phyloP scores from a whole-genome alignment of 2,797 vertebrate genomes.

The Oreochromis mossambicus region DNA sequence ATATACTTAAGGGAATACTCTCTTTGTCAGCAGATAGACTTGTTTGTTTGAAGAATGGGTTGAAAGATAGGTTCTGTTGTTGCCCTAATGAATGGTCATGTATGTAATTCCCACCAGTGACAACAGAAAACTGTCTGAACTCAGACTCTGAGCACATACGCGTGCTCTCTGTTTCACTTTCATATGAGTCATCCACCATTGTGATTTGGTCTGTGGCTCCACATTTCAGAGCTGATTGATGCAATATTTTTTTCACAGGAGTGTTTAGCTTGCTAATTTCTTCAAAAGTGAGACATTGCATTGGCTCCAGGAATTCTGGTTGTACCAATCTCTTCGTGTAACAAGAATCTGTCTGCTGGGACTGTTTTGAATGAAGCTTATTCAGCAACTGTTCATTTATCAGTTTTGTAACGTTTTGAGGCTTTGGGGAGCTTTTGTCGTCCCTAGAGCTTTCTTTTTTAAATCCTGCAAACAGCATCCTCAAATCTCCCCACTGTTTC shows the following conservation, averaged over 20 bases:
- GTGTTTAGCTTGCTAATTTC: slow-evolving; percentile 69
- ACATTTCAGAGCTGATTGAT: not conserved
- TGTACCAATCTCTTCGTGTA: slow-evolving; percentile 8
- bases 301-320: slow-evolving; percentile 41
- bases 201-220: not conserved
- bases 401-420: not conserved
- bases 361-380: not conserved
- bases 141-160: slow-evolving; percentile 64
- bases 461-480: slow-evolving; percentile 11
- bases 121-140: slow-evolving; percentile 33
- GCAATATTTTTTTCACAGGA: not conserved
- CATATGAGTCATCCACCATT: slow-evolving; percentile 39
- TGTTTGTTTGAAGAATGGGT: slow-evolving; percentile 25
- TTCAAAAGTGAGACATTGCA: slow-evolving; percentile 62
- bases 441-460: not conserved
- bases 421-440: not conserved
- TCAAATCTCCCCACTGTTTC: slow-evolving; percentile 25
- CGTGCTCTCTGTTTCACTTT: slow-evolving; percentile 62
- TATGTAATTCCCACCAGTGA: not conserved
- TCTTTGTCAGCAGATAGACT: not conserved
- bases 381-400: slow-evolving; percentile 5
- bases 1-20: not conserved
- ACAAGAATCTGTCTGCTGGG: not conserved
- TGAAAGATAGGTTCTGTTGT: slow-evolving; percentile 5
- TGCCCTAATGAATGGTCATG: slow-evolving; percentile 16